These are phyloP conservation scores for Drosophila ironensis DNA, from an alignment of 1,140 invertebrate genomes.

Conservation along the genomic window DNA sequence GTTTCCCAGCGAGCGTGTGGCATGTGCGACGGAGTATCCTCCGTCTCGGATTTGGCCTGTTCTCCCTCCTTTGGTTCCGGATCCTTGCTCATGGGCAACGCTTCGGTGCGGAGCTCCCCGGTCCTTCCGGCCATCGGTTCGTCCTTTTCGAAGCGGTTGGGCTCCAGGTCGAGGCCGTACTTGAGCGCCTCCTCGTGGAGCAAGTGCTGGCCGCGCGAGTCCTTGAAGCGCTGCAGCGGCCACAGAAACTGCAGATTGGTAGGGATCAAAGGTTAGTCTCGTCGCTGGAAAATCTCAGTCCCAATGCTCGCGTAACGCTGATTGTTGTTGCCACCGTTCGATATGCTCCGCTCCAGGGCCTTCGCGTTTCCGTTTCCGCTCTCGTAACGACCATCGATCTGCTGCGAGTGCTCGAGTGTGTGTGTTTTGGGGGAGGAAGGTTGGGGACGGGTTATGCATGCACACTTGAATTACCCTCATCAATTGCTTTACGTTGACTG, in stretches of 20 bases:
- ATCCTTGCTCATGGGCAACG: slow-evolving; percentile 5
- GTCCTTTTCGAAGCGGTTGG: slow-evolving; percentile 63
- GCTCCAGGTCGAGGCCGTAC: slow-evolving; percentile 67
- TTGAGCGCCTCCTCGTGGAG: slow-evolving; percentile 76
- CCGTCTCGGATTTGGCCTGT: not conserved
- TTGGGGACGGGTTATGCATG: slow-evolving; percentile 53
- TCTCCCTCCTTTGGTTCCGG: not conserved
- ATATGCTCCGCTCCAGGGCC: slow-evolving; percentile 36
- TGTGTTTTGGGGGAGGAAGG: not conserved
- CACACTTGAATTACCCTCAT: slow-evolving; percentile 70
- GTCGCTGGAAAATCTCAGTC: slow-evolving; percentile 4
- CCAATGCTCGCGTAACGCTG: slow-evolving; percentile 14
- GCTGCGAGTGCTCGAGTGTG: not conserved
- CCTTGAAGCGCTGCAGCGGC: slow-evolving; percentile 87
- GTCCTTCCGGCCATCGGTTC: slow-evolving; percentile 49
- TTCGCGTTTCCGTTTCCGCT: slow-evolving; percentile 53
- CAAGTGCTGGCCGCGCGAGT: slow-evolving; percentile 84
- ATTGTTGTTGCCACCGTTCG: slow-evolving; percentile 29
- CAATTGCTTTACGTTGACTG: slow-evolving; percentile 73
- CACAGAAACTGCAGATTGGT: slow-evolving; percentile 85
- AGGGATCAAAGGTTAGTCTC: slow-evolving; percentile 23
- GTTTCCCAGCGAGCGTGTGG: slow-evolving; percentile 66
- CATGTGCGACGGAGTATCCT: slow-evolving; percentile 52
- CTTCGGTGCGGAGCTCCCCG: slow-evolving; percentile 56
- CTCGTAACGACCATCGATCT: slow-evolving; percentile 38